Percentiles rank a stretch among this genome's conserved stretches.
Evolutionary conservation across 2,888 invertebrate genomes (phyloP).

Genomic region (Ctenicera cuprea): DNA sequence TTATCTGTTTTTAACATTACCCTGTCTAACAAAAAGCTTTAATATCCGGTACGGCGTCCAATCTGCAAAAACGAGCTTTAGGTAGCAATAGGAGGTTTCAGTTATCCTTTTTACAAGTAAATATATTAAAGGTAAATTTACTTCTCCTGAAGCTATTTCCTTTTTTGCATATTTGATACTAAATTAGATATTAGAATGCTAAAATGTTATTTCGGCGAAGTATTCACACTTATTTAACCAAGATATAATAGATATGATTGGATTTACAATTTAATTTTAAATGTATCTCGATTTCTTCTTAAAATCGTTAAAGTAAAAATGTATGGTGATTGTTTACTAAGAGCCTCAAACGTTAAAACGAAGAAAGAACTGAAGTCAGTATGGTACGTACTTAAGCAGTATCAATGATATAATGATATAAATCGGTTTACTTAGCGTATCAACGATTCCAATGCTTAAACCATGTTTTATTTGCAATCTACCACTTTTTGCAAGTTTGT

Average conservation of each 20-base stretch:
- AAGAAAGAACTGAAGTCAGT: too few relatives aligned
- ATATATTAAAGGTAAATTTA: constrained; percentile 44
- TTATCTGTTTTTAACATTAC: constrained; percentile 43
- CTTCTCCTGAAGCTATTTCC: constrained; percentile 41
- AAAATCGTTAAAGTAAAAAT: too few relatives aligned
- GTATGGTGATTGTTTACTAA: too few relatives aligned
- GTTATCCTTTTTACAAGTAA: constrained; percentile 43
- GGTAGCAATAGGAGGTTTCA: constrained; percentile 40
- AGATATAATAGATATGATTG: background rate
- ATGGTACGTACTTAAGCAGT: too few relatives aligned
- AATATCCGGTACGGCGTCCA: constrained; percentile 41
- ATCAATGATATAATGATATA: too few relatives aligned
- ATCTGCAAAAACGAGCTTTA: constrained; percentile 41
- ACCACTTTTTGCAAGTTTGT: too few relatives aligned
- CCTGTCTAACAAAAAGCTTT: constrained; percentile 43
- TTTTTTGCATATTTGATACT: constrained; percentile 28
- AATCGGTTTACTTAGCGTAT: too few relatives aligned
- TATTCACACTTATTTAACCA: background rate
- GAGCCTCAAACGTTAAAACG: too few relatives aligned
- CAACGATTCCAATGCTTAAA: too few relatives aligned
- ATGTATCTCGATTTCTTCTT: too few relatives aligned
- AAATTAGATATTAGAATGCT: constrained; percentile 32
- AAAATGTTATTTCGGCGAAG: constrained; percentile 26
- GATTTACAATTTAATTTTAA: too few relatives aligned
- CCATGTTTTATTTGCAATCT: too few relatives aligned